Evolutionary conservation across 2,888 invertebrate genomes (phyloP).

Genomic region (Pyrocoelia pectoralis): DNA sequence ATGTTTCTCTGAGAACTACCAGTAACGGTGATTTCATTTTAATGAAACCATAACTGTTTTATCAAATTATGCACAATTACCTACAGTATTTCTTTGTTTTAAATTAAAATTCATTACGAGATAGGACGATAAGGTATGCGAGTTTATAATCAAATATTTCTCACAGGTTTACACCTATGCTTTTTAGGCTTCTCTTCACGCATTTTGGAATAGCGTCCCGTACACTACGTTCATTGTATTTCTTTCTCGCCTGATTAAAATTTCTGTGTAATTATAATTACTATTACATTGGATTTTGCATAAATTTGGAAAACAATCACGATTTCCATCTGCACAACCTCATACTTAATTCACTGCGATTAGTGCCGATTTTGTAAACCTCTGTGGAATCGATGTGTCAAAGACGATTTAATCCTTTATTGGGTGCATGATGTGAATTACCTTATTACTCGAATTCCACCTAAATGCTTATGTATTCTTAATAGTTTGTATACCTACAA

Average conservation of each 20-base stretch:
- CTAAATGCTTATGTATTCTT: too few relatives aligned
- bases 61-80: constrained; percentile 25
- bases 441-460: too few relatives aligned
- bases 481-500: too few relatives aligned
- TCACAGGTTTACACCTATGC: constrained; percentile 9
- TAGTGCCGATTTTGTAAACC: too few relatives aligned
- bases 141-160: constrained; percentile 22
- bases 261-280: not conserved
- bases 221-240: not conserved
- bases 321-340: too few relatives aligned
- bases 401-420: too few relatives aligned
- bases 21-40: constrained; percentile 28
- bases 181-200: not conserved
- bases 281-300: not conserved
- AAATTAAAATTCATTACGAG: constrained; percentile 24
- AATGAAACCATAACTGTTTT: constrained; percentile 31
- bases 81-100: constrained; percentile 25
- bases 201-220: not conserved
- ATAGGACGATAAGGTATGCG: constrained; percentile 15
- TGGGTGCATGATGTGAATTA: too few relatives aligned
- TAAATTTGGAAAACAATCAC: too few relatives aligned
- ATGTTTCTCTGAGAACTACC: constrained; percentile 23
- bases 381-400: too few relatives aligned
- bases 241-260: not conserved
- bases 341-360: too few relatives aligned